Percentiles rank a stretch among this genome's conserved stretches.
Conservation (phyloP, 2,113 vertebrate genomes). For the Eptesicus fuscus region DNA sequence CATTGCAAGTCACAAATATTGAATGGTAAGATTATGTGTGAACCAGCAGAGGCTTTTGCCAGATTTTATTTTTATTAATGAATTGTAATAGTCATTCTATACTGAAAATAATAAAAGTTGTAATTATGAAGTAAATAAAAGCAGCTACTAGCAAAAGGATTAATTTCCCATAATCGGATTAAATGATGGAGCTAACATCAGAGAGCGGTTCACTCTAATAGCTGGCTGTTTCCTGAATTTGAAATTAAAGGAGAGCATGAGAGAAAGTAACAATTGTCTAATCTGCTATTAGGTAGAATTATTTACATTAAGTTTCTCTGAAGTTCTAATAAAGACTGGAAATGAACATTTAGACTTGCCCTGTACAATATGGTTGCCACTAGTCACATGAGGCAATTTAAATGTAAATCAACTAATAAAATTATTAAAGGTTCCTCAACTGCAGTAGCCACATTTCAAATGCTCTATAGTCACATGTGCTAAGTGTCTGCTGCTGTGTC, state of each 20-base stretch:
- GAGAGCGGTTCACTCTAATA: background rate
- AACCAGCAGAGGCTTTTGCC: conserved; percentile 44
- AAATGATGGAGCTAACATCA: conserved; percentile 34
- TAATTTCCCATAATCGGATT: conserved; percentile 49
- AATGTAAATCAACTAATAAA: conserved; percentile 3
- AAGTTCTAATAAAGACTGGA: background rate
- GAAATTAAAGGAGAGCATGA: conserved; percentile 13
- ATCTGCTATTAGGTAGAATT: conserved; percentile 22
- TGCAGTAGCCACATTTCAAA: background rate
- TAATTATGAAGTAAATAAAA: conserved; percentile 49
- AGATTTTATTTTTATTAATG: conserved; percentile 67
- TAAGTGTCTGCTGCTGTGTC: background rate
- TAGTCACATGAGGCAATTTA: background rate
- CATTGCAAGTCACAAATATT: conserved; percentile 62
- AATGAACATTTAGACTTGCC: background rate
- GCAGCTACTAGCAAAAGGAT: conserved; percentile 57
- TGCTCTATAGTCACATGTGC: background rate
- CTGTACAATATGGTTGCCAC: background rate
- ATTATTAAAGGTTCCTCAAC: background rate
- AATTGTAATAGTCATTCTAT: conserved; percentile 56
- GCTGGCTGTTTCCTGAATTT: background rate
- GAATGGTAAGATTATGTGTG: conserved; percentile 68
- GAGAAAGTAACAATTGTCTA: conserved; percentile 18
- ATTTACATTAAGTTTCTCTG: conserved; percentile 24
- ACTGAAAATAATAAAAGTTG: conserved; percentile 28